Evolutionary conservation across 2,113 vertebrate species (phyloP).

Genomic region (Phalacrocorax carbo): DNA sequence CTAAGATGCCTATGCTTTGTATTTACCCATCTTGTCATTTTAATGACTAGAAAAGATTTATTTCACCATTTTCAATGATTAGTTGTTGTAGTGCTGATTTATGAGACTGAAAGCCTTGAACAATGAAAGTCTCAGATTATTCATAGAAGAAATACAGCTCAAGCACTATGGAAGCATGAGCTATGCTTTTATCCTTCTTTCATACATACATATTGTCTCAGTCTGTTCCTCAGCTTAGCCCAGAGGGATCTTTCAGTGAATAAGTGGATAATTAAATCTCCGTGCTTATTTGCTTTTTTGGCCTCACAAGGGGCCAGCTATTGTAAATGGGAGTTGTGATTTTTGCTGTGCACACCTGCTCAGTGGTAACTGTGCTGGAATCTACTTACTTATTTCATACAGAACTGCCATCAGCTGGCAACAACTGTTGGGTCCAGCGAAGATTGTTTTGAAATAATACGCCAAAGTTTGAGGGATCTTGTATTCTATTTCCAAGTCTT

Average conservation of each 20-base stretch:
- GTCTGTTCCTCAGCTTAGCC: not conserved
- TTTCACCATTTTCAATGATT: not conserved
- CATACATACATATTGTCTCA: not conserved
- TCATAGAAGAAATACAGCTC: not conserved
- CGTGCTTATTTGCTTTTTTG: not conserved
- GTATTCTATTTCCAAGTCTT: not conserved
- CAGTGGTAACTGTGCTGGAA: not conserved
- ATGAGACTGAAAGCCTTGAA: not conserved
- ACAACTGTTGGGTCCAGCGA: not conserved
- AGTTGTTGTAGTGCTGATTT: not conserved
- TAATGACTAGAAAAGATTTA: not conserved
- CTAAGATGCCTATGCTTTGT: not conserved
- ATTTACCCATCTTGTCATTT: not conserved
- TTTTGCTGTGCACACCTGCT: not conserved
- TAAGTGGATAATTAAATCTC: not conserved
- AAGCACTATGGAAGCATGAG: rapidly evolving
- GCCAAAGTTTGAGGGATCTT: not conserved
- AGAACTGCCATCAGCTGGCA: not conserved
- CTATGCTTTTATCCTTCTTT: not conserved
- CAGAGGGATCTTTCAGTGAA: not conserved
- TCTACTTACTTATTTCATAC: not conserved
- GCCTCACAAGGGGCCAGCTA: not conserved
- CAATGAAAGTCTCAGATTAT: not conserved
- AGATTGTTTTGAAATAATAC: not conserved
- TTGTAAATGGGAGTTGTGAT: not conserved